These are phyloP conservation scores for Nymphalis io DNA, from an alignment of 1,140 invertebrate species.

Conservation along the genomic window DNA sequence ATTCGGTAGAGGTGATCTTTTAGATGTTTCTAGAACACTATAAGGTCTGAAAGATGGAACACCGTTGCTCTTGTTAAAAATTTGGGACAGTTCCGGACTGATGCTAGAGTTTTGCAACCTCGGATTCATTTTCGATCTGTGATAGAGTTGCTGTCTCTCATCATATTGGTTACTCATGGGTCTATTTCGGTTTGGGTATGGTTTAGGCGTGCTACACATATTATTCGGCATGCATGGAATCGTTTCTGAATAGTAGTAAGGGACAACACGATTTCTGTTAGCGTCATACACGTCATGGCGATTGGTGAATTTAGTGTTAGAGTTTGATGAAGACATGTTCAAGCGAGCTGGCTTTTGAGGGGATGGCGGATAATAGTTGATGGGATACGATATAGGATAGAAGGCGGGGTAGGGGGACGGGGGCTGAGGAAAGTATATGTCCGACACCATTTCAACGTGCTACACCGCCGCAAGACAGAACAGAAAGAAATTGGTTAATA, in stretches of 20 bases:
- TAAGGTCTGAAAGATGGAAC: conserved; percentile 63
- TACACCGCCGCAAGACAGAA: conserved; percentile 80
- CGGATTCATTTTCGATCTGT: conserved; percentile 50
- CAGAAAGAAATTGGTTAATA: conserved; percentile 77
- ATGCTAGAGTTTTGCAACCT: conserved; percentile 53
- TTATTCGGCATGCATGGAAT: conserved; percentile 71
- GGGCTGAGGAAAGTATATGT: conserved; percentile 83
- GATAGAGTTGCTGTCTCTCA: conserved; percentile 53
- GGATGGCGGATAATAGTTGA: conserved; percentile 65
- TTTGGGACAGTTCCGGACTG: conserved; percentile 55
- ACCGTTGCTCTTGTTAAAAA: conserved; percentile 51
- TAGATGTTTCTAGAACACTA: conserved; percentile 66
- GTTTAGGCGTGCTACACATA: conserved; percentile 62
- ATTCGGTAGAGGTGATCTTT: conserved; percentile 57
- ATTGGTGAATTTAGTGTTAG: conserved; percentile 58
- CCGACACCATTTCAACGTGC: conserved; percentile 88
- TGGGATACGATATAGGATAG: conserved; percentile 73
- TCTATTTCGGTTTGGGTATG: conserved; percentile 55
- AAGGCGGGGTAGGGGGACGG: conserved; percentile 69
- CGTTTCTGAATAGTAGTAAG: conserved; percentile 77
- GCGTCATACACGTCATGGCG: conserved; percentile 65
- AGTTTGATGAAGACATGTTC: conserved; percentile 53
- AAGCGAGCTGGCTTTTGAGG: conserved; percentile 55
- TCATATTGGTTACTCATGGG: conserved; percentile 53
- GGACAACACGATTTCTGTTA: conserved; percentile 76